Evolutionary conservation across 2,113 vertebrate genomes (phyloP).

Genomic region (Pitta sordida): DNA sequence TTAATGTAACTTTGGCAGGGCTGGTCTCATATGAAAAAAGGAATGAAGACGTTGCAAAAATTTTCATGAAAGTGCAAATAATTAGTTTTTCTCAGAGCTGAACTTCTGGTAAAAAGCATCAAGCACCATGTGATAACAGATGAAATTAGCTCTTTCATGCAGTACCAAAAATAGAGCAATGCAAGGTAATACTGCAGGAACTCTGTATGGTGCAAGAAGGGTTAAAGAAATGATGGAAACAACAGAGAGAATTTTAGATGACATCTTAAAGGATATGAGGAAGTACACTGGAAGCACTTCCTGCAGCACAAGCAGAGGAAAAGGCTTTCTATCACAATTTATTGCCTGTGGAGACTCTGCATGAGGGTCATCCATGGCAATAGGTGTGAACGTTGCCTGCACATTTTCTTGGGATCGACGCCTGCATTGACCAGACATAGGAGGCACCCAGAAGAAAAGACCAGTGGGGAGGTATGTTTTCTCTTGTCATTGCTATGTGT

Average conservation of each 20-base stretch:
- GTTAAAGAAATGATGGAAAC: not conserved
- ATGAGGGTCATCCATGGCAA: not conserved
- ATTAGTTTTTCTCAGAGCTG: not conserved
- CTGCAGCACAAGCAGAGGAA: not conserved
- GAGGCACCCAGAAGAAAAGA: not conserved
- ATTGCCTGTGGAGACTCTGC: not conserved
- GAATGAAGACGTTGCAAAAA: not conserved
- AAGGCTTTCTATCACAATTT: not conserved
- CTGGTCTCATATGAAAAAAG: not conserved
- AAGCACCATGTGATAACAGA: not conserved
- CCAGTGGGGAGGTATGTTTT: not conserved
- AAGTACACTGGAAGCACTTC: not conserved
- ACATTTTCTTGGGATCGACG: not conserved
- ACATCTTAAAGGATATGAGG: not conserved
- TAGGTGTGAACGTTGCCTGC: accelerated
- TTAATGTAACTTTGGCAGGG: not conserved
- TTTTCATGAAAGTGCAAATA: not conserved
- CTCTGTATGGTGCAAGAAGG: not conserved
- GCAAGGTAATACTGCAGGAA: not conserved
- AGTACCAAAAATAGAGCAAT: not conserved
- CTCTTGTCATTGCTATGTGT: not conserved
- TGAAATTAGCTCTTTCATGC: not conserved
- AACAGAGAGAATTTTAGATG: not conserved
- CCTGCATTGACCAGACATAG: accelerated
- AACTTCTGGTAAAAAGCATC: not conserved